Evolutionary conservation across 2,888 invertebrate genomes (phyloP), one percentile per base, ranked within the genome.

Genomic region (Gisinianus flammeolus): DNA sequence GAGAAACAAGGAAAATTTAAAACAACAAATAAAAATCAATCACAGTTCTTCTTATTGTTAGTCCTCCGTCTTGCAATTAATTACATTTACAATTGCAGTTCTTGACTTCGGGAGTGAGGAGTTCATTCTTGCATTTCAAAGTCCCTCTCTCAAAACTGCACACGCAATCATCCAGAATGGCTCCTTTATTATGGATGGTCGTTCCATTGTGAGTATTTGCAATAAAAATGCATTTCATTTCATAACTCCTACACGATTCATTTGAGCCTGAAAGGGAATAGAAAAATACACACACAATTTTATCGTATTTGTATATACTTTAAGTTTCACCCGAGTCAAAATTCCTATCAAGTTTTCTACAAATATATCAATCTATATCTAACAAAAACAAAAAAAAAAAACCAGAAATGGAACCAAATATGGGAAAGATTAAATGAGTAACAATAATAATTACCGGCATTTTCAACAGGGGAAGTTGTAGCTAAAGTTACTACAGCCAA

Each of bases 161-260:
- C 2, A 19, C 0, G 44, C 70, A 77, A 30, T 69, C 69, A 19
- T 70, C 77, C 16, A 62, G 58, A 16, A 77, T 70, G n/a, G 77
- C 77, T 30, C 77, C 70, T 44, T 44, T 77, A 26, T 77, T 77
- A 26, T 77, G 70, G 24, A 77, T 77, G 16, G 26, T 26, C 6
- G 76, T 76, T 28, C 64, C 62, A 16, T 70, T 70, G 44, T 70
- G 70, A 24, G 77, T 28, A 44, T 56, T 33, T 12, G 64, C 58
- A 24, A 33, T 35, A 33, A 76, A 76, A 3, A 31, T 54, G 16
- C 77, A 77, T 24, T 62, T 64, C 77, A 77, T 77, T 10, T 70
- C 77, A 22, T 62, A 77, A 8, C 30, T 28, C 24, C 6, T 56
- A 33, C 77, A 77, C 10, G 19, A 64, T 22, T 58, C 77, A 56